Evolutionary conservation across 2,797 vertebrate species (phyloP).

Genomic region (Myotis myotis): DNA sequence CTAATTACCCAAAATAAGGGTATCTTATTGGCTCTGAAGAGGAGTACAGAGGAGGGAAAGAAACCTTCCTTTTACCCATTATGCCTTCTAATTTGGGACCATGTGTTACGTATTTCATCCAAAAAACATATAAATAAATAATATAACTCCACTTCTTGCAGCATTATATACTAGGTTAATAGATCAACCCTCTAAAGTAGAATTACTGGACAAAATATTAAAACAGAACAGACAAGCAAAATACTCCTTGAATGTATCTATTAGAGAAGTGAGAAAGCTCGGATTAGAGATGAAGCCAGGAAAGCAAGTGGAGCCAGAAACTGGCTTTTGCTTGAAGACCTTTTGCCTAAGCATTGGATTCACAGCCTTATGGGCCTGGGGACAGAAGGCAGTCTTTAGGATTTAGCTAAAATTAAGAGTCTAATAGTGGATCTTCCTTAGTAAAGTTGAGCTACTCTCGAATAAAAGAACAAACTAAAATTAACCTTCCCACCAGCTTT

Average conservation of each 20-base stretch:
- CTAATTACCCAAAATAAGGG: neutral
- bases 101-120: neutral
- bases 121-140: neutral
- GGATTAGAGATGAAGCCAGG: neutral
- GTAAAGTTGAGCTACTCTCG: slow-evolving; percentile 9
- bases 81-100: neutral
- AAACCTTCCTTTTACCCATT: neutral
- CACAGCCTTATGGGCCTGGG: neutral
- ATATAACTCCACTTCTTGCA: neutral
- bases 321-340: neutral
- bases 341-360: neutral
- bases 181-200: neutral
- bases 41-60: neutral
- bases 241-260: neutral
- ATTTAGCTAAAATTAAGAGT: neutral
- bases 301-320: neutral
- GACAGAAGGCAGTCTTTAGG: slow-evolving; percentile 20
- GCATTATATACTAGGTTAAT: neutral
- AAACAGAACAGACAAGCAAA: neutral
- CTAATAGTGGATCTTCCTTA: neutral
- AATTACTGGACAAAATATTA: neutral
- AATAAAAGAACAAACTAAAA: slow-evolving; percentile 25
- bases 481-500: neutral
- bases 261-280: neutral
- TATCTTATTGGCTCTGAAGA: neutral